phyloP scores from a whole-genome alignment of 2,888 invertebrate genomes.

The Zeuzera pyrina region DNA sequence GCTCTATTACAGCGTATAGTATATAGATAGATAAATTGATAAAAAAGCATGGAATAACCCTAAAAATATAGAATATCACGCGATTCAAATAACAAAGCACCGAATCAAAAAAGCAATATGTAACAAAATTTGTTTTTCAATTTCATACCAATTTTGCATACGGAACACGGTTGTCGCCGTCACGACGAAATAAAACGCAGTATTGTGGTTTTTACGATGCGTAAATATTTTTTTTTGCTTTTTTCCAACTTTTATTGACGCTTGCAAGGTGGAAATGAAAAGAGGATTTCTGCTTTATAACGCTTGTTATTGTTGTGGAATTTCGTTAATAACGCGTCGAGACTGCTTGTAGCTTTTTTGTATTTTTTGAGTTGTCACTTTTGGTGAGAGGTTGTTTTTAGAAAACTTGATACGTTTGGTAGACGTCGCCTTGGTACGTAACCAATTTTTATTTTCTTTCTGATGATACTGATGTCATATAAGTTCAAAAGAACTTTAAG shows the following conservation, averaged over 20 bases:
- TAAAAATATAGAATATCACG: no score
- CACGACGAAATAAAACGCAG: slow-evolving; percentile 52
- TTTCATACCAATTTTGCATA: slow-evolving; percentile 72
- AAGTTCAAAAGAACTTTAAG: background rate
- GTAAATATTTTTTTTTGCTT: slow-evolving; percentile 41
- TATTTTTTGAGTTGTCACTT: slow-evolving; percentile 16
- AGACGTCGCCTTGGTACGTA: no score
- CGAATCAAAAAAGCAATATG: slow-evolving; percentile 67
- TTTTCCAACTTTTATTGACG: slow-evolving; percentile 45
- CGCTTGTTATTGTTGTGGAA: slow-evolving; percentile 30
- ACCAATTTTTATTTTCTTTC: no score
- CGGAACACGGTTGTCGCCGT: slow-evolving; percentile 38
- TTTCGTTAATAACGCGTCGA: slow-evolving; percentile 37
- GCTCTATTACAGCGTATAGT: no score
- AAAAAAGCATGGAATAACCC: no score
- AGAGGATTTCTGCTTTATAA: slow-evolving; percentile 37
- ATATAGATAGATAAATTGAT: no score
- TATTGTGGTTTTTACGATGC: slow-evolving; percentile 67
- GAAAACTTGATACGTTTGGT: no score
- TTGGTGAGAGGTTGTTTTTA: no score
- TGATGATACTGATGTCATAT: background rate
- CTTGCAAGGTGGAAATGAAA: slow-evolving; percentile 56
- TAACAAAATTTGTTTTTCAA: slow-evolving; percentile 73
- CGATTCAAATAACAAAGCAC: slow-evolving; percentile 18
- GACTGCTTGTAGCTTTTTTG: slow-evolving; percentile 18